Evolutionary conservation across 2,888 invertebrate species (phyloP).

Genomic region (Dryococelus australis): DNA sequence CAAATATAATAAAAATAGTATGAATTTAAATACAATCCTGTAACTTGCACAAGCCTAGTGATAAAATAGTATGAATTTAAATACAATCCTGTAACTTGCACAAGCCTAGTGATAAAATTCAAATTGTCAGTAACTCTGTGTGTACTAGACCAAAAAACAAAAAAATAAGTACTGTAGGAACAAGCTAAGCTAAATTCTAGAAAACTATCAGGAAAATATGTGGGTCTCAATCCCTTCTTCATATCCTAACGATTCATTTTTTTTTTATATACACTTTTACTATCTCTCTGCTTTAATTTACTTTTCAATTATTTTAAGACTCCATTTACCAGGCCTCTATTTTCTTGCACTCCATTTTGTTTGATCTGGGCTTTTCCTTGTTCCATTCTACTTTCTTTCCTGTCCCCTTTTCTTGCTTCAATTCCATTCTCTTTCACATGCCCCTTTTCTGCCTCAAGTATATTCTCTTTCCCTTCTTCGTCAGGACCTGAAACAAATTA

Average conservation of each 20-base stretch:
- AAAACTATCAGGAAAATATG: not conserved
- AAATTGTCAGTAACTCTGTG: not conserved
- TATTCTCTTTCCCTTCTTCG: slow-evolving; percentile 31
- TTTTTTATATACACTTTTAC: not conserved
- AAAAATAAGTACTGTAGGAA: not conserved
- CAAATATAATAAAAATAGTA: not conserved
- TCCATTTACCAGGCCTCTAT: not conserved
- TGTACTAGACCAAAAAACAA: not conserved
- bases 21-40: not conserved
- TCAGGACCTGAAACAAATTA: slow-evolving; percentile 37
- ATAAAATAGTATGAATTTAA: not conserved
- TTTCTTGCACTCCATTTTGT: not conserved
- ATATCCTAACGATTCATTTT: not conserved
- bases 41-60: not conserved
- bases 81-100: not conserved
- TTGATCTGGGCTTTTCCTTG: not conserved
- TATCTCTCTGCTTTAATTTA: not conserved
- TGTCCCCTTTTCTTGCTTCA: not conserved
- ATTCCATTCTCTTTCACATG: not conserved
- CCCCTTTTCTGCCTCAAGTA: not conserved
- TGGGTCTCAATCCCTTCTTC: not conserved
- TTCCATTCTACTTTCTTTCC: not conserved
- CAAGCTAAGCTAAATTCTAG: not conserved
- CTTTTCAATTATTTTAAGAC: not conserved
- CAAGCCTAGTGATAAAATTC: not conserved